phyloP scores from a whole-genome alignment of 2,888 invertebrate species.

The Allolobophora icterica region DNA sequence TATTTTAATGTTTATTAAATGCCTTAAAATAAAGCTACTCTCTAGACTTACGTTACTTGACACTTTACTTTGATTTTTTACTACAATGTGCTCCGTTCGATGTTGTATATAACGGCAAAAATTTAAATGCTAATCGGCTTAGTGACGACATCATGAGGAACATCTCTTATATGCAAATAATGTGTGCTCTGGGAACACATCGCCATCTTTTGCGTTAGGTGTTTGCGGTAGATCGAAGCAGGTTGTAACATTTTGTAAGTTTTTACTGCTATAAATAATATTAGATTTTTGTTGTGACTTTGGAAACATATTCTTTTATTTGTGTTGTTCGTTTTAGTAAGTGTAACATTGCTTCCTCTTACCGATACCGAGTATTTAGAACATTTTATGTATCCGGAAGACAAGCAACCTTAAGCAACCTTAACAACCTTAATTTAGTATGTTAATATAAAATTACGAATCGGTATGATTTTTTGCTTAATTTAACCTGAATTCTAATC shows the following conservation, averaged over 20 bases:
- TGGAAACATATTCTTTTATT: not conserved
- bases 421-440: not conserved
- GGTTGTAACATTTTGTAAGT: not conserved
- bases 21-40: no score
- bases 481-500: not conserved
- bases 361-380: not conserved
- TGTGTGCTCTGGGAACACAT: not conserved
- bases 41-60: no score
- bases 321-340: not conserved
- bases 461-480: not conserved
- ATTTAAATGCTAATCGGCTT: not conserved
- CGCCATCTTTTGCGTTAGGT: not conserved
- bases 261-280: not conserved
- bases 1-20: no score
- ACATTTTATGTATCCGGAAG: conserved; percentile 17
- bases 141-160: not conserved
- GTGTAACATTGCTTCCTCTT: not conserved
- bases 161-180: not conserved
- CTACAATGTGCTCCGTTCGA: no score
- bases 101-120: not conserved
- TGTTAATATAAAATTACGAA: not conserved
- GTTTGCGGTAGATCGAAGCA: not conserved
- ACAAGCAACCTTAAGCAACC: no score
- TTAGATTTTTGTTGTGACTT: not conserved
- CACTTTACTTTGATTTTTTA: no score